A percentile compares a stretch with the other conserved stretches of the same genome.
Conservation (phyloP, 2,888 invertebrate genomes). For the Poecilus cupreus region DNA sequence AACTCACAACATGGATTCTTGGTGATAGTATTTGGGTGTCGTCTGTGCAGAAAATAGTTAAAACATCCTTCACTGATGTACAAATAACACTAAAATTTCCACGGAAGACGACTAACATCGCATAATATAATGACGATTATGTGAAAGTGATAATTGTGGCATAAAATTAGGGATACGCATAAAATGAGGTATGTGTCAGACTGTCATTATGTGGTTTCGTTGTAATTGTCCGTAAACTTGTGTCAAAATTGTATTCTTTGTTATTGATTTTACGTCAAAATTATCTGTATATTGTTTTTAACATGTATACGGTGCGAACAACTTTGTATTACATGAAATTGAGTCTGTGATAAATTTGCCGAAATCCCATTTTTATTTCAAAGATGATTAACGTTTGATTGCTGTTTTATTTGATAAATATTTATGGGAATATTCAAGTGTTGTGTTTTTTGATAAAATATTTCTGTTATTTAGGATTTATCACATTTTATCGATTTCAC, state of each 20-base stretch:
- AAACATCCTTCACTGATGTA: slow-evolving; percentile 48
- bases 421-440: not conserved
- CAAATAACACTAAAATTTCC: slow-evolving; percentile 26
- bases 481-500: slow-evolving; percentile 70
- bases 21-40: slow-evolving; percentile 59
- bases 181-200: slow-evolving; percentile 59
- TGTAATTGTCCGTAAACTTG: slow-evolving; percentile 53
- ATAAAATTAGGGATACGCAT: slow-evolving; percentile 48
- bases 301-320: not conserved
- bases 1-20: slow-evolving; percentile 58
- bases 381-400: not conserved
- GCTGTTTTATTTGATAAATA: slow-evolving; percentile 1
- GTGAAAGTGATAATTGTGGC: slow-evolving; percentile 53
- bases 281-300: slow-evolving; percentile 7
- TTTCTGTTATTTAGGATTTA: slow-evolving; percentile 61
- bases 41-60: slow-evolving; percentile 46
- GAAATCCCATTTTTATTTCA: not conserved
- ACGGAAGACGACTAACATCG: slow-evolving; percentile 4
- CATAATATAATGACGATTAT: slow-evolving; percentile 53
- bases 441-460: not conserved
- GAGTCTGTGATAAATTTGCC: not conserved
- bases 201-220: slow-evolving; percentile 49
- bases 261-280: slow-evolving; percentile 47
- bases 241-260: slow-evolving; percentile 36
- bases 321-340: slow-evolving; percentile 6